Evolutionary conservation across 2,113 vertebrate species (phyloP).

Genomic region (Phainopepla nitens): DNA sequence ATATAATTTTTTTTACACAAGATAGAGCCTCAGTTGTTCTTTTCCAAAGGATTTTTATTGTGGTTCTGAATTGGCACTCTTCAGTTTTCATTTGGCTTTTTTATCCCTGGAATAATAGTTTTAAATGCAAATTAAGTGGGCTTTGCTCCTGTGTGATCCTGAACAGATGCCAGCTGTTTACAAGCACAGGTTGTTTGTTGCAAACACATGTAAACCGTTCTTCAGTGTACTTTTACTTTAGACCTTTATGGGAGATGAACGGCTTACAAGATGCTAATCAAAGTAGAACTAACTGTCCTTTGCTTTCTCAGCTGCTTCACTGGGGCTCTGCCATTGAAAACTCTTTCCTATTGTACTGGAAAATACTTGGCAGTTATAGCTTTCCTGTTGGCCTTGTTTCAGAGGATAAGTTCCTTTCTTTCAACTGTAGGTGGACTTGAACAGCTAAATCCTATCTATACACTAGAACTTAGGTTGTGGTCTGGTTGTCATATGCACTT

Average conservation of each 20-base stretch:
- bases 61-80: background rate
- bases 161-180: constrained; percentile 68
- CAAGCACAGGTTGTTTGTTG: constrained; percentile 59
- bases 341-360: constrained; percentile 32
- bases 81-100: background rate
- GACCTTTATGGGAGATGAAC: constrained; percentile 37
- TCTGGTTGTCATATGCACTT: constrained; percentile 61
- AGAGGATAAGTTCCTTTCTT: constrained; percentile 50
- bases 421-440: constrained; percentile 46
- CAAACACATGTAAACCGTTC: constrained; percentile 37
- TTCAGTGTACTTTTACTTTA: constrained; percentile 60
- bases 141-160: background rate
- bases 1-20: background rate
- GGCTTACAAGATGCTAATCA: constrained; percentile 33
- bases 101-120: background rate
- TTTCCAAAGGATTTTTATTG: background rate
- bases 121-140: background rate
- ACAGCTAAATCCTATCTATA: constrained; percentile 49
- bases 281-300: constrained; percentile 65
- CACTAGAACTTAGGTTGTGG: constrained; percentile 26
- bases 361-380: constrained; percentile 65
- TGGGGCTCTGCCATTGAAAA: constrained; percentile 36
- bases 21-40: background rate
- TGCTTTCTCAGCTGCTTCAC: constrained; percentile 62
- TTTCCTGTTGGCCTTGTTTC: constrained; percentile 64